Conservation (phyloP, 2,888 invertebrate species). For the Pandemis cinnamomeana region DNA sequence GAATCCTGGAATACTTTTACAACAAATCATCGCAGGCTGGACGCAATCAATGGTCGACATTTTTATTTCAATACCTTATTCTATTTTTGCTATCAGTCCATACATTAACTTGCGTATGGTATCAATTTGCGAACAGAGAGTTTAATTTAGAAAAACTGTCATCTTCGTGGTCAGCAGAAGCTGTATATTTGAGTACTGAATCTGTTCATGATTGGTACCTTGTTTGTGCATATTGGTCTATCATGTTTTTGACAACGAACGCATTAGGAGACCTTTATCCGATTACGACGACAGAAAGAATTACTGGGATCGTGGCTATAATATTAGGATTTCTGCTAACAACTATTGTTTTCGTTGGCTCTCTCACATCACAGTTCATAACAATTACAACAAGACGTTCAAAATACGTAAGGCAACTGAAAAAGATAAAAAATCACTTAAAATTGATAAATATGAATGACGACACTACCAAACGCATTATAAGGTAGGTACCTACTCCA, state of each 20-base stretch:
- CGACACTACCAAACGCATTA: conserved; percentile 70
- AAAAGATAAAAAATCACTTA: conserved; percentile 76
- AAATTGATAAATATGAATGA: conserved; percentile 72
- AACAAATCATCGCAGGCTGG: conserved; percentile 76
- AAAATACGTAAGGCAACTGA: conserved; percentile 72
- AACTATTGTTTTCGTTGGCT: conserved; percentile 80
- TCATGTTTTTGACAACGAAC: conserved; percentile 77
- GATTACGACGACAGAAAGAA: conserved; percentile 71
- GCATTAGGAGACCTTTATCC: conserved; percentile 79
- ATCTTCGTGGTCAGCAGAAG: conserved; percentile 71
- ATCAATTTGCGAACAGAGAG: conserved; percentile 68
- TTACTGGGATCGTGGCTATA: conserved; percentile 68
- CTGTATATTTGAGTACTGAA: conserved; percentile 70
- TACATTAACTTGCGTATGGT: conserved; percentile 79
- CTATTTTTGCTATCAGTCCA: conserved; percentile 76
- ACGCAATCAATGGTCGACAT: conserved; percentile 79
- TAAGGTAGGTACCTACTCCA: conserved; percentile 57
- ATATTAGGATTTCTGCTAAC: conserved; percentile 76
- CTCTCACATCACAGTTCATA: conserved; percentile 79
- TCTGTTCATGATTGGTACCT: conserved; percentile 74
- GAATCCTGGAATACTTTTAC: conserved; percentile 74
- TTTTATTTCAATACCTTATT: conserved; percentile 77
- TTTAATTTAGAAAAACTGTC: conserved; percentile 67
- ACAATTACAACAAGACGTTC: conserved; percentile 78
- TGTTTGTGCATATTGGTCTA: conserved; percentile 78